These are phyloP conservation scores for Spinus olivaceus DNA, from an alignment of 2,797 vertebrate species.

Conservation along the genomic window DNA sequence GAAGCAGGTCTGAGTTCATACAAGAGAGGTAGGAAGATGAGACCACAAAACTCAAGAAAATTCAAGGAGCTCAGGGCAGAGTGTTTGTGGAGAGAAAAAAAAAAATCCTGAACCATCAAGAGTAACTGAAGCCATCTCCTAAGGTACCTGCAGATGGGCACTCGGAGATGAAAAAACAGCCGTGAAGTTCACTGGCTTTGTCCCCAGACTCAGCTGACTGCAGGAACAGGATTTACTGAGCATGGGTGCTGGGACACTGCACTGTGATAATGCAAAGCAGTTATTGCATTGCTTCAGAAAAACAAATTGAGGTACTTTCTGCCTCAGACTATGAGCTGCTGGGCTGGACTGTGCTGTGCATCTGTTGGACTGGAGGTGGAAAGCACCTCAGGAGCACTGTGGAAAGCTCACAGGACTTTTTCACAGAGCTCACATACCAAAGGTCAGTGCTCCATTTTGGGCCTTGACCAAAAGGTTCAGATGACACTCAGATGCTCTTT, in stretches of 20 bases:
- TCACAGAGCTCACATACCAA: not conserved
- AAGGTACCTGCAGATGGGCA: not conserved
- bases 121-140: not conserved
- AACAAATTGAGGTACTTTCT: not conserved
- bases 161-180: not conserved
- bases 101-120: not conserved
- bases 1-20: not conserved
- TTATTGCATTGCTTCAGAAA: not conserved
- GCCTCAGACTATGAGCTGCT: not conserved
- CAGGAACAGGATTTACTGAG: not conserved
- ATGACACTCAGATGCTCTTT: constrained; percentile 12
- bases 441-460: constrained; percentile 16
- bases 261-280: not conserved
- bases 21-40: not conserved
- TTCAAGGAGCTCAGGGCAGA: not conserved
- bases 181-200: not conserved
- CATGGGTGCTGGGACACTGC: not conserved
- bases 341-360: not conserved
- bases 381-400: not conserved
- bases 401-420: not conserved
- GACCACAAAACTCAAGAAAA: not conserved
- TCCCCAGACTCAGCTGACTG: not conserved
- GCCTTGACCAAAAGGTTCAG: constrained; percentile 27
- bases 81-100: not conserved
- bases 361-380: not conserved